These are phyloP conservation scores for Nomada goodeniana DNA, from an alignment of 2,888 invertebrate species.

Conservation along the genomic window DNA sequence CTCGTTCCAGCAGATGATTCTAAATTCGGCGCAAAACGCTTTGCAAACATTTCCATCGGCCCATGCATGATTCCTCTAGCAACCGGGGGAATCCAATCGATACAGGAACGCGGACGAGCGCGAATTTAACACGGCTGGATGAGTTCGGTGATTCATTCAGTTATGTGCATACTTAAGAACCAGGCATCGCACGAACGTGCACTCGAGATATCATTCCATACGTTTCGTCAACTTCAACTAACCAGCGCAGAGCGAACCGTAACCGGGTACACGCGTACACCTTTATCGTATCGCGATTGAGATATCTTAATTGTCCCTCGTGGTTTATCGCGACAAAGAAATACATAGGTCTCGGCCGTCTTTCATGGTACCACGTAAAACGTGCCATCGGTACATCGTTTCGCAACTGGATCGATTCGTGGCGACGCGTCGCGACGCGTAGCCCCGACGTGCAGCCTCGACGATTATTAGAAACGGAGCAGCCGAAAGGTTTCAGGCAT, in stretches of 20 bases:
- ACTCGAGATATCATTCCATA: not conserved
- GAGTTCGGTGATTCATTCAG: slow-evolving; percentile 40
- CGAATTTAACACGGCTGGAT: slow-evolving; percentile 16
- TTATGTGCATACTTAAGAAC: not conserved
- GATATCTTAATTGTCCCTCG: slow-evolving; percentile 8
- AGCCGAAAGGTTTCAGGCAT: not conserved
- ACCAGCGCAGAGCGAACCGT: not conserved
- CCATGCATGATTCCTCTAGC: not conserved
- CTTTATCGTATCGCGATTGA: slow-evolving; percentile 7
- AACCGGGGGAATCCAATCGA: slow-evolving; percentile 45
- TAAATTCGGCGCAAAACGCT: not conserved
- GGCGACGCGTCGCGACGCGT: not conserved
- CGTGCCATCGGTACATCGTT: not conserved
- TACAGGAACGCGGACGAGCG: slow-evolving; percentile 23
- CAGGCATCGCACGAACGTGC: not conserved
- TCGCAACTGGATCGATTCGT: not conserved
- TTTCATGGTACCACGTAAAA: not conserved
- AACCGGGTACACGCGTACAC: not conserved
- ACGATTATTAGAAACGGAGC: slow-evolving; percentile 1
- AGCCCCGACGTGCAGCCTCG: not conserved
- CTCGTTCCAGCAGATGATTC: not conserved
- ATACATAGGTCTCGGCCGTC: not conserved
- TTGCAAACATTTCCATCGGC: slow-evolving; percentile 11
- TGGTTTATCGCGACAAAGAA: slow-evolving; percentile 4
- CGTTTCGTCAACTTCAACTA: not conserved